phyloP scores from a whole-genome alignment of 2,888 invertebrate species.

The Andrena minutula region DNA sequence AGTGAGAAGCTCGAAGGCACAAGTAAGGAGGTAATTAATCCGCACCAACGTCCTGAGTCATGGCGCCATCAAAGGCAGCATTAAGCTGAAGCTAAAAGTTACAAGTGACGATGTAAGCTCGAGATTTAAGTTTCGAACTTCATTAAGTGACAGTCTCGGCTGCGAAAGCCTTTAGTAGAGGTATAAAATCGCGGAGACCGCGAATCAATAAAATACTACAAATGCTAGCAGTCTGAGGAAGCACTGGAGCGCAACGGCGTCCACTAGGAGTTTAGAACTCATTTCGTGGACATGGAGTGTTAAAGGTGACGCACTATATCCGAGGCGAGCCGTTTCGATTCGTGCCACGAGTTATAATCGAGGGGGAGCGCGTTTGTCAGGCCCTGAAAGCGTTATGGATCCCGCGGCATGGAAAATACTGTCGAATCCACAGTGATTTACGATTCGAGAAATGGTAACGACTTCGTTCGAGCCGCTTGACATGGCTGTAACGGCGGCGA shows the following conservation, averaged over 20 bases:
- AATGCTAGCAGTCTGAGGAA: neutral
- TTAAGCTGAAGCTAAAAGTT: neutral
- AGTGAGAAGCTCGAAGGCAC: no score
- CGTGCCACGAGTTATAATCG: slow-evolving; percentile 57
- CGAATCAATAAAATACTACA: slow-evolving; percentile 18
- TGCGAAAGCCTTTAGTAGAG: no score
- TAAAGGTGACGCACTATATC: slow-evolving; percentile 52
- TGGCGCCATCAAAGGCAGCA: neutral
- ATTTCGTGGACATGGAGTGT: slow-evolving; percentile 43
- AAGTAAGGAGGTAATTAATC: no score
- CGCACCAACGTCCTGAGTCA: no score
- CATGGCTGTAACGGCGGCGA: slow-evolving; percentile 19
- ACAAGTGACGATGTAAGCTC: neutral
- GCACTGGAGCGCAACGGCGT: slow-evolving; percentile 14
- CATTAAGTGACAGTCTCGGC: slow-evolving; percentile 5
- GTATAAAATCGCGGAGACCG: neutral
- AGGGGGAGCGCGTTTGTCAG: slow-evolving; percentile 41
- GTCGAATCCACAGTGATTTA: slow-evolving; percentile 48
- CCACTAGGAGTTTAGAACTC: slow-evolving; percentile 51
- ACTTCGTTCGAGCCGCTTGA: slow-evolving; percentile 23
- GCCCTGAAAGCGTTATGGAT: slow-evolving; percentile 12
- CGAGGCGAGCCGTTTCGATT: slow-evolving; percentile 43
- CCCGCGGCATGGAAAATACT: slow-evolving; percentile 43
- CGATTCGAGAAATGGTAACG: slow-evolving; percentile 36
- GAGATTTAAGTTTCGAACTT: neutral